Conservation (phyloP, 2,113 vertebrate species). For the Jaculus jaculus region DNA sequence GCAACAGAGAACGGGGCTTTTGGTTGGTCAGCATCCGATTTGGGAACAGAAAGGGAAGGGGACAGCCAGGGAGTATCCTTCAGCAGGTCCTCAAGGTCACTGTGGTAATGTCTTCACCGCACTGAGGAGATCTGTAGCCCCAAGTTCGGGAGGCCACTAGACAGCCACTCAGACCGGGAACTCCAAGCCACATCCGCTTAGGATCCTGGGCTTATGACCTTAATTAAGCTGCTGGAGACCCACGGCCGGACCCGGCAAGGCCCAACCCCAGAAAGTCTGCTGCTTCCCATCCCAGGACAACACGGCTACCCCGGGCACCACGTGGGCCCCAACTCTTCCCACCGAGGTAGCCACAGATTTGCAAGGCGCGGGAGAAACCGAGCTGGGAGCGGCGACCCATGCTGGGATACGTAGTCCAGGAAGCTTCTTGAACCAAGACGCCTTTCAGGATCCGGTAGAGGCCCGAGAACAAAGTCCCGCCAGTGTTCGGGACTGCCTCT, state of each 20-base stretch:
- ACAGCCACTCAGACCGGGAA: not conserved
- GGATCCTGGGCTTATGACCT: not conserved
- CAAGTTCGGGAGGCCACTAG: not conserved
- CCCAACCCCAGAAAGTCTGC: not conserved
- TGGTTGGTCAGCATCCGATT: not conserved
- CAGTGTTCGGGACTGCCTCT: too few species aligned
- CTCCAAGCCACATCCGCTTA: not conserved
- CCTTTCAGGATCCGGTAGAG: too few species aligned
- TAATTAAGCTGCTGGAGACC: too few species aligned
- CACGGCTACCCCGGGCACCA: rapidly evolving
- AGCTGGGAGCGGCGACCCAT: not conserved
- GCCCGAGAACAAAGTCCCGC: not conserved
- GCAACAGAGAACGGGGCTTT: not conserved
- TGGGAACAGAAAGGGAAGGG: rapidly evolving
- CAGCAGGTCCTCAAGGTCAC: not conserved
- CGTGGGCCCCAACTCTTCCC: rapidly evolving
- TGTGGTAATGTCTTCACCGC: not conserved
- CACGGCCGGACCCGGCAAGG: not conserved
- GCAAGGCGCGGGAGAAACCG: not conserved
- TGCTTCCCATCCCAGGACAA: not conserved
- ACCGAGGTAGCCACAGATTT: rapidly evolving
- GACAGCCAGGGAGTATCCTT: not conserved
- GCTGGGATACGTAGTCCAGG: slow-evolving; percentile 19
- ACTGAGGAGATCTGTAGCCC: not conserved
- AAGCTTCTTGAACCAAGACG: too few species aligned